phyloP scores from a whole-genome alignment of 2,797 vertebrate genomes.

The Lacerta bilineata region DNA sequence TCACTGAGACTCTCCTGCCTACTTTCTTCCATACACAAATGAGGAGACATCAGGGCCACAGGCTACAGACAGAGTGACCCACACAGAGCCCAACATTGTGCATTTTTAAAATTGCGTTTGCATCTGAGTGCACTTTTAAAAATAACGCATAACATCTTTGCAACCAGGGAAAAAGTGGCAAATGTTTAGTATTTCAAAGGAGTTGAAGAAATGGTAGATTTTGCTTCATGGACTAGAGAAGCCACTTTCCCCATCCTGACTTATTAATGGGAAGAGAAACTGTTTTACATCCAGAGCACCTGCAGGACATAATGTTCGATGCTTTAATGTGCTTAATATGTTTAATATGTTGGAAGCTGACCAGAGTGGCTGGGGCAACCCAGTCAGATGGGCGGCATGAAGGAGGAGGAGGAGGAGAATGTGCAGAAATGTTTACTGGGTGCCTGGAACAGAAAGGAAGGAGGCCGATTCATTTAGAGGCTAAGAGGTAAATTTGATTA shows the following conservation, averaged over 20 bases:
- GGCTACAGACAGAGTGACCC: neutral
- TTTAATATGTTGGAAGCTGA: no score
- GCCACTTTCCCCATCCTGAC: conserved; percentile 38
- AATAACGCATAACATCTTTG: neutral
- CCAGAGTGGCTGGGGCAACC: no score
- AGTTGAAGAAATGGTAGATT: neutral
- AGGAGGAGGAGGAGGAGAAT: no score
- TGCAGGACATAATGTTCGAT: neutral
- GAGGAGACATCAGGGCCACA: fast-evolving
- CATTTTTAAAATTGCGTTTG: neutral
- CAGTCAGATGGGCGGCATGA: no score
- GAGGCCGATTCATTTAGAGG: neutral
- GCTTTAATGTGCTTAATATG: no score
- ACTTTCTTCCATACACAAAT: fast-evolving
- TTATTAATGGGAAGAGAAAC: conserved; percentile 33
- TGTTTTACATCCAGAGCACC: conserved; percentile 16
- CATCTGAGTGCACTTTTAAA: conserved; percentile 10
- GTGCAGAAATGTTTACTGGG: neutral
- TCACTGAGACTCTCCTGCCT: no score
- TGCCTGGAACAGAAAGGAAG: neutral
- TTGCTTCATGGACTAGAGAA: neutral
- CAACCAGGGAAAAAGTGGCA: neutral
- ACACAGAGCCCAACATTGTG: fast-evolving
- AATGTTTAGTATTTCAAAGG: neutral
- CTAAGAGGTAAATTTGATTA: conserved; percentile 23